A percentile compares a stretch with the other conserved stretches of the same genome.
These are phyloP conservation scores for Gulo gulo DNA, from an alignment of 2,113 vertebrate genomes.

Conservation along the genomic window DNA sequence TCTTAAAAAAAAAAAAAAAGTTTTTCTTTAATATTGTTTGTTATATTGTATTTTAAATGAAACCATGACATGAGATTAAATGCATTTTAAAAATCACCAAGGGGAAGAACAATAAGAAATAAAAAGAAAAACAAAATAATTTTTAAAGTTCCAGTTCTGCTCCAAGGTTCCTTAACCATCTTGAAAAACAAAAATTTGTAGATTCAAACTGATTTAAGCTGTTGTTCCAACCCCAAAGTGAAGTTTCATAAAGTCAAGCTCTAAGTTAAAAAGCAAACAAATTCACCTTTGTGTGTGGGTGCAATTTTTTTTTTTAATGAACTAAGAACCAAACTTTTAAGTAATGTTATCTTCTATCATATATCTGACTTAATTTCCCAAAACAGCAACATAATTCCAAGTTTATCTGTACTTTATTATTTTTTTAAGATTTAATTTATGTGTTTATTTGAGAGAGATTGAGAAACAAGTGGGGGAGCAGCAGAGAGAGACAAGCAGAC, in stretches of 20 bases:
- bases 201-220: not conserved
- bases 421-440: not conserved
- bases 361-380: not conserved
- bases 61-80: not conserved
- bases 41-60: conserved; percentile 9
- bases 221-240: not conserved
- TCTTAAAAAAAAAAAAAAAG: not conserved
- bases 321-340: not conserved
- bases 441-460: not conserved
- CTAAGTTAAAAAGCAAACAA: not conserved
- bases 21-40: not conserved
- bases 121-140: not conserved
- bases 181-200: not conserved
- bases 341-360: not conserved
- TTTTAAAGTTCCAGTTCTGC: not conserved
- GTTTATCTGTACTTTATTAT: not conserved
- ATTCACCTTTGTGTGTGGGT: not conserved
- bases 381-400: not conserved
- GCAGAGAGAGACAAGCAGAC: not conserved
- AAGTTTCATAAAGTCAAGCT: not conserved
- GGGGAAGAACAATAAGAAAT: not conserved
- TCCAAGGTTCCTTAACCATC: not conserved
- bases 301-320: not conserved
- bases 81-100: not conserved
- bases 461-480: not conserved